A percentile compares a stretch with the other conserved stretches of the same genome.
Evolutionary conservation across 1,140 invertebrate genomes (phyloP).

Genomic region (Pogonognathellus flavescens): DNA sequence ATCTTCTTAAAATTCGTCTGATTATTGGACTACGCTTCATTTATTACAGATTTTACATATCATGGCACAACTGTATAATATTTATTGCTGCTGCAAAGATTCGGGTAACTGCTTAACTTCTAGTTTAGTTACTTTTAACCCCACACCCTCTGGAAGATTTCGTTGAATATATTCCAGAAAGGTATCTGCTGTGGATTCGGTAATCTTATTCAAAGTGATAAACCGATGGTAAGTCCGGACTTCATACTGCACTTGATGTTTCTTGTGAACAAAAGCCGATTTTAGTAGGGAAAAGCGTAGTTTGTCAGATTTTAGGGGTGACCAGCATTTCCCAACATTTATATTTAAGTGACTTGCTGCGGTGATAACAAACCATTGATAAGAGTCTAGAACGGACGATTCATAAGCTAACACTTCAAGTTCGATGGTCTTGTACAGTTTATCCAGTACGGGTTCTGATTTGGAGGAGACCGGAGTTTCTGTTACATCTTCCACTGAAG

Average conservation of each 20-base stretch:
- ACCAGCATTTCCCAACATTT: slow-evolving; percentile 80
- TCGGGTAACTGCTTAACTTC: slow-evolving; percentile 63
- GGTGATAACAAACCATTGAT: slow-evolving; percentile 84
- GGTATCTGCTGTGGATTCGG: slow-evolving; percentile 95
- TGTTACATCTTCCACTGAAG: not conserved
- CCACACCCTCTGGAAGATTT: slow-evolving; percentile 97
- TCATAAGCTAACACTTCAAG: slow-evolving; percentile 90
- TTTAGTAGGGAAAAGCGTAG: slow-evolving; percentile 85
- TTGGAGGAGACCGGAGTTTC: too few relatives aligned
- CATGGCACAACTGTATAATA: too few relatives aligned
- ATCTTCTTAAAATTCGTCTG: too few relatives aligned
- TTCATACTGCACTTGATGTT: slow-evolving; percentile 97
- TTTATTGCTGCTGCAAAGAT: slow-evolving; percentile 35
- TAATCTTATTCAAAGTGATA: slow-evolving; percentile 86
- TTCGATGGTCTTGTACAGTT: slow-evolving; percentile 86
- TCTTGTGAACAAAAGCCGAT: slow-evolving; percentile 92
- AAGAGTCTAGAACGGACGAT: slow-evolving; percentile 88
- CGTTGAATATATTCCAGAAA: slow-evolving; percentile 96
- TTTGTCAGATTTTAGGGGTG: slow-evolving; percentile 79
- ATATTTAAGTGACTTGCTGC: slow-evolving; percentile 85
- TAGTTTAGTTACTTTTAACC: slow-evolving; percentile 92
- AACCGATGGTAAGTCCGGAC: slow-evolving; percentile 91
- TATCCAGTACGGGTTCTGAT: slow-evolving; percentile 73
- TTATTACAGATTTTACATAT: too few relatives aligned
- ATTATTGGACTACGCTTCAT: too few relatives aligned